A percentile compares a stretch with the other conserved stretches of the same genome.
Evolutionary conservation across 2,113 vertebrate species (phyloP).

Genomic region (Mystacornis crossleyi): DNA sequence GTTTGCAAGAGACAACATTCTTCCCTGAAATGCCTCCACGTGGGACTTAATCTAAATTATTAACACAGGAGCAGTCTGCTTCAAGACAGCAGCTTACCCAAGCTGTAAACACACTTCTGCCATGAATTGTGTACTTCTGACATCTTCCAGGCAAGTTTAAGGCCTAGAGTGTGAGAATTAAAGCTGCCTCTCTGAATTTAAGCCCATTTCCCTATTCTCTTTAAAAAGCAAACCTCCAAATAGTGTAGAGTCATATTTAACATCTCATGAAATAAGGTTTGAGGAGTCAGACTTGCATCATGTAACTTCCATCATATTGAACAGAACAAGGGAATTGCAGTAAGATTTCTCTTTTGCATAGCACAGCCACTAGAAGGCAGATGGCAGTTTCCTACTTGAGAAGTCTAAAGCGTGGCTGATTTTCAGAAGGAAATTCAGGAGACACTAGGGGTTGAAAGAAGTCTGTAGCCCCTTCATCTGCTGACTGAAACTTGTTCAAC

Average conservation of each 20-base stretch:
- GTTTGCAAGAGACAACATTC: not conserved
- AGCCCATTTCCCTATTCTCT: not conserved
- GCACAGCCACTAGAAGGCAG: slow-evolving; percentile 9
- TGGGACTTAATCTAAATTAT: not conserved
- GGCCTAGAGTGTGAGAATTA: not conserved
- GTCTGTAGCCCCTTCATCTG: not conserved
- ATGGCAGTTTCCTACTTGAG: not conserved
- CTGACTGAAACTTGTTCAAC: not conserved
- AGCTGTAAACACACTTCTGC: not conserved
- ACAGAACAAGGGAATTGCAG: not conserved
- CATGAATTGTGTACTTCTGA: not conserved
- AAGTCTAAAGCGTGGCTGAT: not conserved
- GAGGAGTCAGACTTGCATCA: not conserved
- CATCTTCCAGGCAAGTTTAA: not conserved
- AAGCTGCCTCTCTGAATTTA: not conserved
- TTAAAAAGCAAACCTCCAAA: not conserved
- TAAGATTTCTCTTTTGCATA: not conserved
- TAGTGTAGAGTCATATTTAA: not conserved
- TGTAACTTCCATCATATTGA: not conserved
- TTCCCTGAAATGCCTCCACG: not conserved
- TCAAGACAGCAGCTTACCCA: not conserved
- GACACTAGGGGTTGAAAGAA: not conserved
- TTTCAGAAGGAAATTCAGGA: not conserved
- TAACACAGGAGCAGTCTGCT: not conserved
- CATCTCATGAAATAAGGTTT: not conserved